Base-by-base conservation (phyloP, 1,140 invertebrate species). In the Cheumatopsyche charites region DNA sequence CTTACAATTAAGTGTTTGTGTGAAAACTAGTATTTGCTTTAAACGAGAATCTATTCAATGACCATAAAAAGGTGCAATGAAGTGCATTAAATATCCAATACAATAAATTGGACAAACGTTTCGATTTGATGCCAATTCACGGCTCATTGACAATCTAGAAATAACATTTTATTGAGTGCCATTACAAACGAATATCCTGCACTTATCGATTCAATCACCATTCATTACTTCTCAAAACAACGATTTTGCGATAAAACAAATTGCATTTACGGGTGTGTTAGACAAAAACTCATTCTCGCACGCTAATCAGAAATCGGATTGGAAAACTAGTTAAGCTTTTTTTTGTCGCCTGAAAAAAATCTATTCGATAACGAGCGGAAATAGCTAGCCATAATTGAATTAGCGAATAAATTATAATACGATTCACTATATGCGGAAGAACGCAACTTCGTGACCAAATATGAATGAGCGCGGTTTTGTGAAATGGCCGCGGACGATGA, bases 81-180 rank as follows among this genome's bases (percentile, higher is more conserved):
- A 58, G 13, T n/a, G 55, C 55, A 58, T 25, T 3, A 26, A 9
- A n/a, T n/a, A n/a, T n/a, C n/a, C n/a, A n/a, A n/a, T n/a, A n/a
- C n/a, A n/a, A n/a, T n/a, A n/a, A n/a, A n/a, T n/a, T n/a, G n/a
- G 43, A 12, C 43, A 15, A 12, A 25, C 23, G 4, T 58, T 23
- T 58, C 55, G 19, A 45, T 15, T 12, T 19, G 55, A 58, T n/a
- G 55, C 55, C n/a, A n/a, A 58, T 58, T 58, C 55, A 58, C 55
- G 55, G 19, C 55, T 58, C 55, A 58, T 58, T 58, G 55, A 58
- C 55, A 58, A 58, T 58, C 21, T 25, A 19, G 21, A 58, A 58
- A 7, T 23, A 23, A 17, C 23, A 52, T 58, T 58, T 21, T 13
- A 58, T 58, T 58, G 12, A 21, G 55, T 23, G 25, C 25, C 55